Evolutionary conservation across 1,140 invertebrate genomes (phyloP), one percentile per base, ranked within the genome.

Genomic region (honey bee (Apis mellifera)): DNA sequence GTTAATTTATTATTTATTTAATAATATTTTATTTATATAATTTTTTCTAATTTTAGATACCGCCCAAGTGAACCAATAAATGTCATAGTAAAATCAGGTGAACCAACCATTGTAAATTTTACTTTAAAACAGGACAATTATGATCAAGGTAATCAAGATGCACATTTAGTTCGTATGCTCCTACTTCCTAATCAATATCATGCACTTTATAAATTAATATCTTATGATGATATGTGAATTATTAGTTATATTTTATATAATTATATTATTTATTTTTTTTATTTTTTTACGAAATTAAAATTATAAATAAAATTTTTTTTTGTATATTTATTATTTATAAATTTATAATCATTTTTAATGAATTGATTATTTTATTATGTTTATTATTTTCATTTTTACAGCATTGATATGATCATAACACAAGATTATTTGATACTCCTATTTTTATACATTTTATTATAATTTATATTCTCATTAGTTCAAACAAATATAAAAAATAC

Each of bases 21-120:
- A 48, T 13, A 50, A 57, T 4, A 50, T 72, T 59, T 52, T 3
- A 50, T 62, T 73, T 59, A 78, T 68, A 12, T 50, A 48, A 68
- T 26, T 78, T 48, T 86, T 60, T 87, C 23, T 50, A 15, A 70
- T 90, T 90, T 26, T 59, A 95, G 95, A 72, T 95, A 94, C 76
- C 76, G 90, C 82, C 90, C 92, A 66, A 94, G 94, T 72, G 87
- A 94, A 17, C 78, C 86, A 55, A 82, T 92, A 68, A 86, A 83
- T 42, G 90, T 95, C 13, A 91, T 82, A 8, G 94, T 95, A 32
- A 86, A 88, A 82, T 74, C 93, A 50, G 93, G 88, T 50, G 66
- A 82, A 76, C 89, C 92, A 78, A 89, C 91, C 42, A 91, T 94
- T 57, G 89, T 95, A 57, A 94, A 96, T 91, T 95, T 96, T 85